Percentiles rank a stretch among this genome's conserved stretches.
Evolutionary conservation across 1,140 invertebrate genomes (phyloP).

Genomic region (Cyphomyrmex costatus): DNA sequence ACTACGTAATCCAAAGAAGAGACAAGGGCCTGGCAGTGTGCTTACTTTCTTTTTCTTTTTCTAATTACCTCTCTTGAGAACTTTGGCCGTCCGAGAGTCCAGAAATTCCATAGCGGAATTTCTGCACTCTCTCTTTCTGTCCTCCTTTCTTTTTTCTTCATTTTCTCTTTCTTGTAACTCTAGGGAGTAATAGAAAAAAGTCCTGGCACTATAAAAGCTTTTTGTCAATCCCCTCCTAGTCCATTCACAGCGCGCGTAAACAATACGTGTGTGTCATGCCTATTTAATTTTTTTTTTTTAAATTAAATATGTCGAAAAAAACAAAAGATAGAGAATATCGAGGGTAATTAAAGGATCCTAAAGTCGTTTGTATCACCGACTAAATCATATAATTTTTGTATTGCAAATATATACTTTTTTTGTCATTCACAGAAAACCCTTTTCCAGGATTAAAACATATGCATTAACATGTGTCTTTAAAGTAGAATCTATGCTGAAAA

Average conservation of each 20-base stretch:
- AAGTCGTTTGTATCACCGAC: too few relatives aligned
- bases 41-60: constrained; percentile 31
- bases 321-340: too few relatives aligned
- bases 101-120: constrained; percentile 54
- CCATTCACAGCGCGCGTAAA: not conserved
- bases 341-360: too few relatives aligned
- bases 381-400: too few relatives aligned
- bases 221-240: not conserved
- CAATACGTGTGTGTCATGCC: not conserved
- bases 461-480: too few relatives aligned
- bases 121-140: not conserved
- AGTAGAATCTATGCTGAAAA: too few relatives aligned
- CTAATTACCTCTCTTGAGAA: constrained; percentile 31
- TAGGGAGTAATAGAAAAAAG: not conserved
- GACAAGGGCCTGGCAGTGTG: not conserved
- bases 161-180: not conserved
- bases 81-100: constrained; percentile 8
- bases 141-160: not conserved
- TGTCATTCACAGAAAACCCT: too few relatives aligned
- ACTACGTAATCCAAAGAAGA: constrained; percentile 22
- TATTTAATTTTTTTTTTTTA: not conserved
- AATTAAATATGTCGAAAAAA: not conserved
- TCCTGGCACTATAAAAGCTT: not conserved
- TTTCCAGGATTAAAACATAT: too few relatives aligned
- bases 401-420: too few relatives aligned